Base-by-base conservation (phyloP, 2,797 vertebrate species). In the Neosalanx taihuensis region DNA sequence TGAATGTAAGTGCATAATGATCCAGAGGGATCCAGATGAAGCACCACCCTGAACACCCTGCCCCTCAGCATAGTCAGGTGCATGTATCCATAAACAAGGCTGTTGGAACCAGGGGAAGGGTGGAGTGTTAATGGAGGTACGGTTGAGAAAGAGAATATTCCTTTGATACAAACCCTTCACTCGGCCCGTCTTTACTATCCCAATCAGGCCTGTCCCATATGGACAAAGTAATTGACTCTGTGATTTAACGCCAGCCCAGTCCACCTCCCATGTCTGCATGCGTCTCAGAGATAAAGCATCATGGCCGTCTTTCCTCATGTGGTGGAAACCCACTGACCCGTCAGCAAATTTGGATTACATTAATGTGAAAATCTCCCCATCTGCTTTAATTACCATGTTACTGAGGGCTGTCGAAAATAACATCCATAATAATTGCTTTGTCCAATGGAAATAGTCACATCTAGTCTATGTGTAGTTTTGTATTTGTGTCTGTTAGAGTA, bases 221-320 rank as follows among this genome's bases (percentile, higher is more conserved):
- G 91, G 89, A 86, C 64, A 57, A 83, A 78, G 88, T 91, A 92
- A 93, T 91, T 91, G 88, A 89, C 87, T 91, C 85, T 12, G 78
- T 92, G 88, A 91, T 90, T 91, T 89, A 88, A 90, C 90, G 71
- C 74, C 79, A 88, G 88, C 82, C 85, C 72, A 17, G 76, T 74
- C 76, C 84, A 79, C 79, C 78, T 81, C 80, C 72, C 70, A 84
- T 88, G 79, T 81, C 84, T 81, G 88, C 76, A 69, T 92, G 92
- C 62, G 80, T 88, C 87, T 77, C 71, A 26, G 83, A 91, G 93
- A 94, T 94, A 94, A 94, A 93, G 91, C 88, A 89, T 91, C 86
- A 81, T 69, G 76, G 82, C 78, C 85, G 84, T 87, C 78, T 81
- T 79, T 78, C 56, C 73, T 72, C 76, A 78, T 75, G 64, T 81